Conservation (phyloP, 2,113 vertebrate genomes). For the Takifugu bimaculatus region DNA sequence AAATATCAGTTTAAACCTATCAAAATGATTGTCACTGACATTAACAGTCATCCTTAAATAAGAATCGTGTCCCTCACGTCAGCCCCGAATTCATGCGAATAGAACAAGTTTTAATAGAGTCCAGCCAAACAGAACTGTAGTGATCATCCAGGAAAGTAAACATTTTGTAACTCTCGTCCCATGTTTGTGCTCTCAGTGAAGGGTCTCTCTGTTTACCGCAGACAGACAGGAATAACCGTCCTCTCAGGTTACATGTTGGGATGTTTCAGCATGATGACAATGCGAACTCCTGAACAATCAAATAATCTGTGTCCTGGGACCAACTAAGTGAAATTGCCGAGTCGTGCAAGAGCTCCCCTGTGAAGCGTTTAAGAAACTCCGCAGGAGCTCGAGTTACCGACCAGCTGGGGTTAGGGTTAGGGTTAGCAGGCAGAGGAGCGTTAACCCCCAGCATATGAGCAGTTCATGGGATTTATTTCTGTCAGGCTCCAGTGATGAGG, state of each 20-base stretch:
- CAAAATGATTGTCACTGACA: too few species aligned
- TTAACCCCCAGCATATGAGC: background rate
- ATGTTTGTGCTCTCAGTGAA: too few species aligned
- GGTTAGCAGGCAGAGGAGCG: background rate
- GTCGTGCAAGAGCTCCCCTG: background rate
- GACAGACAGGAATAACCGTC: conserved; percentile 7
- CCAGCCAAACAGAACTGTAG: too few species aligned
- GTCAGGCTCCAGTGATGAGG: background rate
- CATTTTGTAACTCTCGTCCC: too few species aligned
- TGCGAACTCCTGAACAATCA: too few species aligned
- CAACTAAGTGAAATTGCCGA: conserved; percentile 16
- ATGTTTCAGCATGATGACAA: too few species aligned
- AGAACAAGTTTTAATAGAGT: too few species aligned
- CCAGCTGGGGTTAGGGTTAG: conserved; percentile 2
- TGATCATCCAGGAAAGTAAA: too few species aligned
- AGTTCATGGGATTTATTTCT: conserved; percentile 3
- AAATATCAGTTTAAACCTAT: too few species aligned
- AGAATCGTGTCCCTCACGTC: too few species aligned
- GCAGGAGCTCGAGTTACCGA: conserved; percentile 32
- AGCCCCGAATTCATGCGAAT: too few species aligned
- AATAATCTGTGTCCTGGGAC: conserved; percentile 13
- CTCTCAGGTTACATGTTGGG: conserved; percentile 11
- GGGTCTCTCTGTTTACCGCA: background rate
- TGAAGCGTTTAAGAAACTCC: conserved; percentile 11
- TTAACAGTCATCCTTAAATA: too few species aligned